phyloP scores from a whole-genome alignment of 2,797 vertebrate species.

The Phyllotis vaccarum region DNA sequence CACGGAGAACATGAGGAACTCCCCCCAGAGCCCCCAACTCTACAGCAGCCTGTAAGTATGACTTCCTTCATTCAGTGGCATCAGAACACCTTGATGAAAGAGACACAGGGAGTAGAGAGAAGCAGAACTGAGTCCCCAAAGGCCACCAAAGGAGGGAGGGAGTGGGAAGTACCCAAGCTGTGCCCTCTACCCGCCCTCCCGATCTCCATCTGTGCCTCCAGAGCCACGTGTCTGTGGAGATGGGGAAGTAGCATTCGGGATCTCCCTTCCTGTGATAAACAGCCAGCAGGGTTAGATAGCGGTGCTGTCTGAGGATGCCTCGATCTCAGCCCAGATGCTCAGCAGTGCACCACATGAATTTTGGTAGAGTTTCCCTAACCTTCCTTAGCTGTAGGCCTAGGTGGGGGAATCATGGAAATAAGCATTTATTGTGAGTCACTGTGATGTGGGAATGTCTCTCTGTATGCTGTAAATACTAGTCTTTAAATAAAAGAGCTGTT shows the following conservation, averaged over 20 bases:
- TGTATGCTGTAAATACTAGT: too few species aligned
- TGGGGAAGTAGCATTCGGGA: not conserved
- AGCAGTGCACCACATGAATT: not conserved
- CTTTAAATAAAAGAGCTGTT: too few species aligned
- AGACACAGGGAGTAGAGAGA: too few species aligned
- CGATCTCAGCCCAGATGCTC: rapidly evolving
- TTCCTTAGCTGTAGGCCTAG: not conserved
- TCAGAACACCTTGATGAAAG: not conserved
- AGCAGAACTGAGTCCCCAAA: not conserved
- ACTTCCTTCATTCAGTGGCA: slow-evolving; percentile 63
- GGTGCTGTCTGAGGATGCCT: not conserved
- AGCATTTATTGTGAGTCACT: not conserved
- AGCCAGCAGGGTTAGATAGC: too few species aligned
- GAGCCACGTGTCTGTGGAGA: not conserved
- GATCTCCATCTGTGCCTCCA: not conserved
- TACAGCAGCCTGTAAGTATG: slow-evolving; percentile 82
- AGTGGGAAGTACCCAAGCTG: not conserved
- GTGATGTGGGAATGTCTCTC: too few species aligned
- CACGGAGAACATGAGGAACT: slow-evolving; percentile 84
- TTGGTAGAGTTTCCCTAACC: not conserved
- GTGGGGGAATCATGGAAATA: not conserved
- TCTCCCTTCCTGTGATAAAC: not conserved
- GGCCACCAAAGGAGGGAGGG: not conserved
- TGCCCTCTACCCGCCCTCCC: not conserved
- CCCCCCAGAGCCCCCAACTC: slow-evolving; percentile 82